These are phyloP conservation scores for Malacoctenus gilli DNA, from an alignment of 2,797 vertebrate genomes.

Conservation along the genomic window DNA sequence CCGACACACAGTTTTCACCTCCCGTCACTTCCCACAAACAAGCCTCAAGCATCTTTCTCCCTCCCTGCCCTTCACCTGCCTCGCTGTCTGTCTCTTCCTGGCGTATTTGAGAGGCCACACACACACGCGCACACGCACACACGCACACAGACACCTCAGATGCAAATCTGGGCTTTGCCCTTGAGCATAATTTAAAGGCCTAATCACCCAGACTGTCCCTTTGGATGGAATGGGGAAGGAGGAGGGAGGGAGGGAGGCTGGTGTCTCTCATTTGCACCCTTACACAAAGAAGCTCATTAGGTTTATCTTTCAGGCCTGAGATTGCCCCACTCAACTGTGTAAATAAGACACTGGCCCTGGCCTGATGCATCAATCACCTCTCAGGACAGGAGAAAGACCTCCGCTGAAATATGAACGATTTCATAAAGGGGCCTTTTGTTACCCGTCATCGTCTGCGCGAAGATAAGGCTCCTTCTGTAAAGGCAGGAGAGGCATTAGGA, in stretches of 20 bases:
- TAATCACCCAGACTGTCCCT: slow-evolving; percentile 92
- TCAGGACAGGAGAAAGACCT: slow-evolving; percentile 74
- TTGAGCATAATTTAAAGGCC: slow-evolving; percentile 99
- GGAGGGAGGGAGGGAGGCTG: slow-evolving; percentile 83
- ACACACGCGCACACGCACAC: slow-evolving; percentile 42
- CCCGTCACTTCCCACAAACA: slow-evolving; percentile 68
- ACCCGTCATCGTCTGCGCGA: slow-evolving; percentile 55
- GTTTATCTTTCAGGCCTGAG: slow-evolving; percentile 93
- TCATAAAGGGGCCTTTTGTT: slow-evolving; percentile 73
- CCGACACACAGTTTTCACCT: slow-evolving; percentile 53
- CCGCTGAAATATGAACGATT: slow-evolving; percentile 73
- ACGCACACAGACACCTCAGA: slow-evolving; percentile 80
- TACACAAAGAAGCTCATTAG: slow-evolving; percentile 98
- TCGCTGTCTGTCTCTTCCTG: slow-evolving; percentile 77
- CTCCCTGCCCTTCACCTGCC: slow-evolving; percentile 81
- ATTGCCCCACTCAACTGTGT: slow-evolving; percentile 87
- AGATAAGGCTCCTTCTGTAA: slow-evolving; percentile 68
- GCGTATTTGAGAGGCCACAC: slow-evolving; percentile 40
- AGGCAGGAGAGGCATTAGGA: slow-evolving; percentile 58
- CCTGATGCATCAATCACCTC: slow-evolving; percentile 77
- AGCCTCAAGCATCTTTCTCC: slow-evolving; percentile 64
- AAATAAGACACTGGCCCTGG: slow-evolving; percentile 82
- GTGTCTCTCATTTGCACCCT: slow-evolving; percentile 97
- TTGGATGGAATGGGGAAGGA: slow-evolving; percentile 73
- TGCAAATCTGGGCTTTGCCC: slow-evolving; percentile 99